phyloP scores from a whole-genome alignment of 2,797 vertebrate species.

The Sebastes elongatus region DNA sequence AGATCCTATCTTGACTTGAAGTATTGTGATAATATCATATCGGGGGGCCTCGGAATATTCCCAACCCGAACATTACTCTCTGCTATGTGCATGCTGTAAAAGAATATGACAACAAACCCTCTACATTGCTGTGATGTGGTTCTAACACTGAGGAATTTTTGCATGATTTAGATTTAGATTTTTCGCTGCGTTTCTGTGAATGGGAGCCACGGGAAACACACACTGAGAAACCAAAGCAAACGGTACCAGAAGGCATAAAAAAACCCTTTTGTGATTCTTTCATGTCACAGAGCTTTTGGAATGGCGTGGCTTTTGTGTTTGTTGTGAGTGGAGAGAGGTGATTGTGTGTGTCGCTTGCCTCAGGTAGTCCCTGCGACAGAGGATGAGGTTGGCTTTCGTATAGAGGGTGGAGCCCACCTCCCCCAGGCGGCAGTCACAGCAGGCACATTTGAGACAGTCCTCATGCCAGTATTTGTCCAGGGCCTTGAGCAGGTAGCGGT shows the following conservation, averaged over 20 bases:
- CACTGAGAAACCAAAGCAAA: conserved; percentile 19
- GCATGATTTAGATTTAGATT: conserved; percentile 32
- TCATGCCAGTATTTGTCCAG: conserved; percentile 99
- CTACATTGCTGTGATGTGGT: not conserved
- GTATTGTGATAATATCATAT: too few species aligned
- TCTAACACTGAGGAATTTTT: not conserved
- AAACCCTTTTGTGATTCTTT: conserved; percentile 18
- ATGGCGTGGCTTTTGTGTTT: conserved; percentile 58
- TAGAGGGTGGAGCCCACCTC: conserved; percentile 99
- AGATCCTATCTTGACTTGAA: too few species aligned
- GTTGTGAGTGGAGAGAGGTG: conserved; percentile 57
- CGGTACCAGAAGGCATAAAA: not conserved
- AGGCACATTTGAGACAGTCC: conserved; percentile 99
- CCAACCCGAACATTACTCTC: not conserved
- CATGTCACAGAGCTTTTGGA: conserved; percentile 32
- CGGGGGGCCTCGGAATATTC: too few species aligned
- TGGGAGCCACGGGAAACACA: not conserved
- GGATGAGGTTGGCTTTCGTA: conserved; percentile 99
- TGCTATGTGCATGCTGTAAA: not conserved
- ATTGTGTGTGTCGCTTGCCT: conserved; percentile 86
- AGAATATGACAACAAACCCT: conserved; percentile 2
- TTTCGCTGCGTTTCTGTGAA: conserved; percentile 8
- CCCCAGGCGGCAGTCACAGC: conserved; percentile 98
- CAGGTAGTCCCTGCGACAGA: conserved; percentile 98
- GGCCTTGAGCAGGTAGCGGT: conserved; percentile 99